phyloP scores from a whole-genome alignment of 30 jellyfish, hydroid and myxozoan species.

The Aurelia aurita complex sp. Pacific region DNA sequence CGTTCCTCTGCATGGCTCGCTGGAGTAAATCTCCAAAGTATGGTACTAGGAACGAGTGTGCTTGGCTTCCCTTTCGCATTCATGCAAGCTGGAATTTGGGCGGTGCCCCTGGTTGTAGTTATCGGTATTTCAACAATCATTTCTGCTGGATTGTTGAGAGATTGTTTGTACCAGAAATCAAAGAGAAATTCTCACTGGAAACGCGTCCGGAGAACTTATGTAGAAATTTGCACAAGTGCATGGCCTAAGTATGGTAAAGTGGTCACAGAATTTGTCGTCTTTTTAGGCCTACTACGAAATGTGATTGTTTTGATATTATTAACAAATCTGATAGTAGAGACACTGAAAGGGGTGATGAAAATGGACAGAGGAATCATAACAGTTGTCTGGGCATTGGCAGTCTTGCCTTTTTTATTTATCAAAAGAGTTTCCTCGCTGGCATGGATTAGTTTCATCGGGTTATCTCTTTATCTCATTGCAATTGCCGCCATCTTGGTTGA shows the following conservation, averaged over 20 bases:
- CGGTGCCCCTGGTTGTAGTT: constrained; percentile 46
- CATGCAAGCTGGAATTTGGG: constrained; percentile 67
- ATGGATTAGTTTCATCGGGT: constrained; percentile 84
- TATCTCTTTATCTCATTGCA: constrained; percentile 51
- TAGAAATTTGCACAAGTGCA: constrained; percentile 55
- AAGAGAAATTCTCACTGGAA: constrained; percentile 24
- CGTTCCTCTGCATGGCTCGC: constrained; percentile 62
- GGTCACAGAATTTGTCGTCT: constrained; percentile 44
- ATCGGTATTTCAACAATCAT: constrained; percentile 55
- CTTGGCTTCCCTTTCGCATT: constrained; percentile 73
- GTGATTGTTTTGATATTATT: constrained; percentile 62
- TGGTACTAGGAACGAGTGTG: constrained; percentile 84
- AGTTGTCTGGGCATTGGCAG: constrained; percentile 68
- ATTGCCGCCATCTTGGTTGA: constrained; percentile 46
- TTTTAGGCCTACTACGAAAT: constrained; percentile 62
- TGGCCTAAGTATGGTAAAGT: constrained; percentile 48
- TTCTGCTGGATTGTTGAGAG: constrained; percentile 55
- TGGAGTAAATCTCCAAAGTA: constrained; percentile 65
- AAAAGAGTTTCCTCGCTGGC: constrained; percentile 75
- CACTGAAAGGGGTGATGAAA: constrained; percentile 3
- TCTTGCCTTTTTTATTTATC: constrained; percentile 69
- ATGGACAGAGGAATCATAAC: constrained; percentile 38
- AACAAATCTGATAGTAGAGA: constrained; percentile 46
- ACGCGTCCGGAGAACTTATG: constrained; percentile 61
- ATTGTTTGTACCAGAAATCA: constrained; percentile 76